phyloP scores from a whole-genome alignment of 2,888 invertebrate genomes.

The Scaptomyza flava region DNA sequence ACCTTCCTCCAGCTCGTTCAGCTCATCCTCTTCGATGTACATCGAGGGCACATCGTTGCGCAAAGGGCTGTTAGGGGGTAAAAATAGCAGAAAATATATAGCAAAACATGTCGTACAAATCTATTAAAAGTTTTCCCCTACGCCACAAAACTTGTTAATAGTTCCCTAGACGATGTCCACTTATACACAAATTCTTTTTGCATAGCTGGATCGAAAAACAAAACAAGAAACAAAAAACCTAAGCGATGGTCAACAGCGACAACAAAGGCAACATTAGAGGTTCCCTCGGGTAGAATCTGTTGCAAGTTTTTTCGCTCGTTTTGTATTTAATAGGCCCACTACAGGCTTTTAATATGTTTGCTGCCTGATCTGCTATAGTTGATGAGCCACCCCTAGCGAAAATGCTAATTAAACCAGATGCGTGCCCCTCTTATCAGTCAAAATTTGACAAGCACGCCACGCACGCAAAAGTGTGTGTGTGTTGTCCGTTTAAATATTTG shows the following conservation, averaged over 20 bases:
- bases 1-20: conserved; percentile 83
- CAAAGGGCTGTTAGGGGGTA: conserved; percentile 80
- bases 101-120: conserved; percentile 52
- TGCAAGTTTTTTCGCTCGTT: conserved; percentile 30
- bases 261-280: conserved; percentile 4
- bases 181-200: conserved; percentile 9
- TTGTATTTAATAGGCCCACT: conserved; percentile 16
- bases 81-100: conserved; percentile 1
- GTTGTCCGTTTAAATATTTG: conserved; percentile 67
- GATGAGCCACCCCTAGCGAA: conserved; percentile 14
- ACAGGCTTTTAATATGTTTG: conserved; percentile 6
- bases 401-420: conserved; percentile 58
- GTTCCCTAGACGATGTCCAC: conserved; percentile 53
- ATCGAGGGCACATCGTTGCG: conserved; percentile 85
- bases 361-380: conserved; percentile 11
- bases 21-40: conserved; percentile 85
- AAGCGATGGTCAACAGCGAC: conserved; percentile 33
- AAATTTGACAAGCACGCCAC: conserved; percentile 19
- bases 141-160: conserved; percentile 55
- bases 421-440: conserved; percentile 51
- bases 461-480: background rate
- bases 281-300: conserved; percentile 39
- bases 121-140: conserved; percentile 64
- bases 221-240: conserved; percentile 22
- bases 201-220: conserved; percentile 4